phyloP scores from a whole-genome alignment of 2,797 vertebrate genomes.

The Takifugu ocellatus region DNA sequence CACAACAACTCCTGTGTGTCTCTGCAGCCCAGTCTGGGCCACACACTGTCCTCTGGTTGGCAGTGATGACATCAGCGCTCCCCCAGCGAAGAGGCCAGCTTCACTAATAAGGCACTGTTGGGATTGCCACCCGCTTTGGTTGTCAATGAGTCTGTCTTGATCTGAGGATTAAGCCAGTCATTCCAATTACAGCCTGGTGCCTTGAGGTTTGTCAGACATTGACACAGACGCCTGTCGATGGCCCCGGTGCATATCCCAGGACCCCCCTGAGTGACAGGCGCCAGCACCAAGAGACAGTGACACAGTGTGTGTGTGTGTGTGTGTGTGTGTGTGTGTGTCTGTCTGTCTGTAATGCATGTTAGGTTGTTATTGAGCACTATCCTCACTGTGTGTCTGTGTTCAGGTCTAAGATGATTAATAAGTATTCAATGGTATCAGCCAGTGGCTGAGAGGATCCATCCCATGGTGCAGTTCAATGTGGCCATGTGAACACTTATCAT shows the following conservation, averaged over 20 bases:
- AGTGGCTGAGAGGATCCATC: conserved; percentile 5
- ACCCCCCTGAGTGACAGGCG: conserved; percentile 71
- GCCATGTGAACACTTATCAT: no score
- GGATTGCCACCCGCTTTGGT: conserved; percentile 66
- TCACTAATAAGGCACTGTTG: conserved; percentile 70
- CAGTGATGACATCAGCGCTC: conserved; percentile 48
- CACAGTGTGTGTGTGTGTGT: conserved; percentile 12
- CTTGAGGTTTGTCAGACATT: conserved; percentile 77
- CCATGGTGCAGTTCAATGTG: no score
- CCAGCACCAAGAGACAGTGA: conserved; percentile 54
- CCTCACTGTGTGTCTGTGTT: no score
- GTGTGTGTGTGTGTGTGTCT: conserved; percentile 13
- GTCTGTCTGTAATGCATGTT: conserved; percentile 18
- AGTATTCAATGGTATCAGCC: conserved; percentile 1
- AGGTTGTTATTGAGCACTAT: no score
- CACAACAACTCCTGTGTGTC: neutral
- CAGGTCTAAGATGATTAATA: neutral
- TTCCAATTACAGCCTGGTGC: conserved; percentile 78
- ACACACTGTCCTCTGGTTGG: conserved; percentile 27
- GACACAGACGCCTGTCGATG: conserved; percentile 74
- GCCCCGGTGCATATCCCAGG: conserved; percentile 63
- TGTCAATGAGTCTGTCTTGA: conserved; percentile 79
- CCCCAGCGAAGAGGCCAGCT: conserved; percentile 48
- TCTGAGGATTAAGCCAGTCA: conserved; percentile 75
- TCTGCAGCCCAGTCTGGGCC: neutral